These are phyloP conservation scores for Cataglyphis altisquamis DNA, from an alignment of 2,888 invertebrate species.

Conservation along the genomic window DNA sequence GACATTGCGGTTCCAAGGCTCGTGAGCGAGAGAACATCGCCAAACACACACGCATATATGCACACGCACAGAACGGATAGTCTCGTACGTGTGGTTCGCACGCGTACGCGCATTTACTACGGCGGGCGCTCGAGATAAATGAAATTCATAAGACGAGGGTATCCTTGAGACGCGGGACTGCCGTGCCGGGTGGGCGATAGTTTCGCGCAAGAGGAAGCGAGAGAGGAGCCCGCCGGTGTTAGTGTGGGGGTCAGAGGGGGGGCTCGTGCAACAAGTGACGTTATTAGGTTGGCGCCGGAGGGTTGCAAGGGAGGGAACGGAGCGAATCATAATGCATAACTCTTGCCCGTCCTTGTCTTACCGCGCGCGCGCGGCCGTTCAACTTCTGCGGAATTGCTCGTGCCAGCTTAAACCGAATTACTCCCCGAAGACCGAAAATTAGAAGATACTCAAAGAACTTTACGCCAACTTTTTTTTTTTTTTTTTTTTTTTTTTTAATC, in stretches of 20 bases:
- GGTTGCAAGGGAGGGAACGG: slow-evolving; percentile 65
- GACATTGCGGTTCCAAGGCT: not conserved
- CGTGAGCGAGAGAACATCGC: not conserved
- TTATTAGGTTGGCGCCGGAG: slow-evolving; percentile 82
- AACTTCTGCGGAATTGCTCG: slow-evolving; percentile 62
- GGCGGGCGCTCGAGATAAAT: slow-evolving; percentile 70
- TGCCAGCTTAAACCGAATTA: slow-evolving; percentile 34
- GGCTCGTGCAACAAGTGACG: slow-evolving; percentile 84
- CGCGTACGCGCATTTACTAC: slow-evolving; percentile 62
- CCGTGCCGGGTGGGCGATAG: slow-evolving; percentile 69
- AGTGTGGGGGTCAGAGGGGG: slow-evolving; percentile 63
- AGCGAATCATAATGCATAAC: slow-evolving; percentile 85
- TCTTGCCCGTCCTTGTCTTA: slow-evolving; percentile 82
- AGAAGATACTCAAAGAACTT: slow-evolving; percentile 19
- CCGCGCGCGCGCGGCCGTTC: slow-evolving; percentile 65
- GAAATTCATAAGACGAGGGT: slow-evolving; percentile 75
- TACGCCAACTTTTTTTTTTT: not conserved
- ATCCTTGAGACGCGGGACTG: slow-evolving; percentile 71
- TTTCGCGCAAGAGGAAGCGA: slow-evolving; percentile 66
- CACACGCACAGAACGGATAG: not conserved
- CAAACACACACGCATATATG: not conserved
- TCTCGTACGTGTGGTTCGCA: slow-evolving; percentile 27
- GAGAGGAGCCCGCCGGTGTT: slow-evolving; percentile 36
- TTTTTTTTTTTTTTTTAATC: not conserved
- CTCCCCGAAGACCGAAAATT: slow-evolving; percentile 19